phyloP scores from a whole-genome alignment of 2,797 vertebrate species.

The Sphenodon punctatus region DNA sequence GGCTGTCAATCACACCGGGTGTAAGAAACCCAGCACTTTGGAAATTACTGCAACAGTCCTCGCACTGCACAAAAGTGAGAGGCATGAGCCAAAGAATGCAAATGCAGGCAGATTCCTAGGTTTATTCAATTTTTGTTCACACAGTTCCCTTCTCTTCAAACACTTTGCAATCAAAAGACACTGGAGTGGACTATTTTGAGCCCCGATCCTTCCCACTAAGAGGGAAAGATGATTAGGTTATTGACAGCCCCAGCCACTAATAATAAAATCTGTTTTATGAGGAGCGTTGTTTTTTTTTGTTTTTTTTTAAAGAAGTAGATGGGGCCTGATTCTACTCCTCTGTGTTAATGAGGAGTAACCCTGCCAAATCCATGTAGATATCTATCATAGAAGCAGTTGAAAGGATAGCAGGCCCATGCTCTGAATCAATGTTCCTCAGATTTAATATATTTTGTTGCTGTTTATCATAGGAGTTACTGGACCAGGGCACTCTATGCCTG shows the following conservation, averaged over 20 bases:
- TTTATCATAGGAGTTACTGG: not conserved
- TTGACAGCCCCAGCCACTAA: conserved; percentile 44
- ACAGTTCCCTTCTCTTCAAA: conserved; percentile 5
- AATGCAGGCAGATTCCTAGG: fast-evolving
- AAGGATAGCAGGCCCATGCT: not conserved
- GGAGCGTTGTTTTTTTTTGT: not conserved
- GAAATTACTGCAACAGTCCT: not conserved
- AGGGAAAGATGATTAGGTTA: conserved; percentile 66
- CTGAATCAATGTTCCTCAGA: not conserved
- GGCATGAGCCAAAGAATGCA: not conserved
- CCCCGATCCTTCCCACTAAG: conserved; percentile 54
- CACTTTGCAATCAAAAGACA: conserved; percentile 73
- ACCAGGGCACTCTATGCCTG: not conserved
- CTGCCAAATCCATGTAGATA: not conserved
- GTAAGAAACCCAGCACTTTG: not conserved
- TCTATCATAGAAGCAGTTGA: not conserved
- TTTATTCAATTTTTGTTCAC: not conserved
- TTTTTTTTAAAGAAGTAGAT: fast-evolving
- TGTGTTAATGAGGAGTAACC: not conserved
- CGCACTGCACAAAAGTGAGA: not conserved
- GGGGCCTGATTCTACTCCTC: not conserved
- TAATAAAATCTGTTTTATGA: conserved; percentile 21
- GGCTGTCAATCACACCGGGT: fast-evolving
- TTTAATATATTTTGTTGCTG: not conserved
- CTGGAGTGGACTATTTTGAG: conserved; percentile 74